A percentile compares a stretch with the other conserved stretches of the same genome.
Evolutionary conservation across 2,113 vertebrate species (phyloP).

Genomic region (Callorhinus ursinus): DNA sequence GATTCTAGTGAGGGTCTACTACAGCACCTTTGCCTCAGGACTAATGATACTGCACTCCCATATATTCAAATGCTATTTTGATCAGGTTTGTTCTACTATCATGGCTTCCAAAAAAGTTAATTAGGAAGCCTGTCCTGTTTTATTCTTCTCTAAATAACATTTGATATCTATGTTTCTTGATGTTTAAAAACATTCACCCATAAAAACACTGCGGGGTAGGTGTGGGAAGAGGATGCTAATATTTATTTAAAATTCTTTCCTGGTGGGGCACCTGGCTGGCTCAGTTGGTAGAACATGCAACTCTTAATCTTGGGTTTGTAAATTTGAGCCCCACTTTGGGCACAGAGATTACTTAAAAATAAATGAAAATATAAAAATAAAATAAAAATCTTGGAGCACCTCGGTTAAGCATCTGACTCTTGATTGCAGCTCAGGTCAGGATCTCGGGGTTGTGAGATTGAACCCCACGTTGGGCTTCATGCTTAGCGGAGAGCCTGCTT

Average conservation of each 20-base stretch:
- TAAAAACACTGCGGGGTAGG: not conserved
- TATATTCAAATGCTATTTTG: not conserved
- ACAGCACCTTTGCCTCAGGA: not conserved
- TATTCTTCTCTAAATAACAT: slow-evolving; percentile 26
- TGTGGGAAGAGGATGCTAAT: not conserved
- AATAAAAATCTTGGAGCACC: not conserved
- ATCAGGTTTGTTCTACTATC: not conserved
- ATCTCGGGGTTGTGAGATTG: too few species aligned
- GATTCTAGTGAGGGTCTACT: not conserved
- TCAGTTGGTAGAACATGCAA: not conserved
- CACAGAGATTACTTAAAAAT: not conserved
- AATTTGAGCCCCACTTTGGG: not conserved
- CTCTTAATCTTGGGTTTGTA: not conserved
- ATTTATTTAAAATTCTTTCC: not conserved
- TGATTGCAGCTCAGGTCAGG: too few species aligned
- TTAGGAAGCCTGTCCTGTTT: not conserved
- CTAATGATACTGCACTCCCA: not conserved
- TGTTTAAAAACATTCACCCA: not conserved
- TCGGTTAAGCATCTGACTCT: too few species aligned
- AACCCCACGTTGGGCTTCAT: too few species aligned
- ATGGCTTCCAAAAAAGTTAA: not conserved
- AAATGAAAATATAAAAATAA: not conserved
- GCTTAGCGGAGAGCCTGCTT: too few species aligned
- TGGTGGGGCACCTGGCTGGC: not conserved
- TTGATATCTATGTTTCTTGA: not conserved